These are phyloP conservation scores for Achroia grisella DNA, from an alignment of 1,140 invertebrate genomes.

Conservation along the genomic window DNA sequence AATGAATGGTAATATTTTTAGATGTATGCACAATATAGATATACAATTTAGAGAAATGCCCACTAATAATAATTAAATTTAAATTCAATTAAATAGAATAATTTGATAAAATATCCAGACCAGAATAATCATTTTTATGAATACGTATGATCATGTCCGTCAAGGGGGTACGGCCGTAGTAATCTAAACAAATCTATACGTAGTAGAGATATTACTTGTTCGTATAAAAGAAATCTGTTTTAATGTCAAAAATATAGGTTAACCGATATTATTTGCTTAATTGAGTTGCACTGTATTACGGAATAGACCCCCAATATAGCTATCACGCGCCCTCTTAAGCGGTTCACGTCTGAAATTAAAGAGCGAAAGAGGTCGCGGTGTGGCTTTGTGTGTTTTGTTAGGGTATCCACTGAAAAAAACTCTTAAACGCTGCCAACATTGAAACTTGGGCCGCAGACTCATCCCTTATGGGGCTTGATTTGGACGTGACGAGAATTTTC, in stretches of 20 bases:
- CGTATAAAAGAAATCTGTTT: no score
- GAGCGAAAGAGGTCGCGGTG: slow-evolving; percentile 18
- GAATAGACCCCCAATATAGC: background rate
- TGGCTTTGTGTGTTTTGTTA: slow-evolving; percentile 21
- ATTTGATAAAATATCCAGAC: background rate
- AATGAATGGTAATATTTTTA: no score
- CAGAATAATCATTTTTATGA: no score
- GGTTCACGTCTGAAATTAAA: slow-evolving; percentile 37
- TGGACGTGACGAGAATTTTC: slow-evolving; percentile 36
- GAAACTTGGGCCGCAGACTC: slow-evolving; percentile 28
- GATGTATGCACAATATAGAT: background rate
- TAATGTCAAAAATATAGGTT: no score
- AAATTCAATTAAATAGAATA: no score
- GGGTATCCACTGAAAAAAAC: slow-evolving; percentile 24
- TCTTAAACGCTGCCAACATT: slow-evolving; percentile 24
- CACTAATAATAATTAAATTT: background rate
- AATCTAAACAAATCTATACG: no score
- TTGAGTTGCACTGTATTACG: background rate
- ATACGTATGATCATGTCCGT: no score
- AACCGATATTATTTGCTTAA: no score
- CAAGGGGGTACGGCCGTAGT: no score
- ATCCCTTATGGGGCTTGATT: slow-evolving; percentile 34
- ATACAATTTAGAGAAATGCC: background rate
- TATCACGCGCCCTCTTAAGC: slow-evolving; percentile 22
- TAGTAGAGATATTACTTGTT: no score